Evolutionary conservation across 2,888 invertebrate genomes (phyloP), one percentile per base, ranked within the genome.

Genomic region (Laothoe populi): DNA sequence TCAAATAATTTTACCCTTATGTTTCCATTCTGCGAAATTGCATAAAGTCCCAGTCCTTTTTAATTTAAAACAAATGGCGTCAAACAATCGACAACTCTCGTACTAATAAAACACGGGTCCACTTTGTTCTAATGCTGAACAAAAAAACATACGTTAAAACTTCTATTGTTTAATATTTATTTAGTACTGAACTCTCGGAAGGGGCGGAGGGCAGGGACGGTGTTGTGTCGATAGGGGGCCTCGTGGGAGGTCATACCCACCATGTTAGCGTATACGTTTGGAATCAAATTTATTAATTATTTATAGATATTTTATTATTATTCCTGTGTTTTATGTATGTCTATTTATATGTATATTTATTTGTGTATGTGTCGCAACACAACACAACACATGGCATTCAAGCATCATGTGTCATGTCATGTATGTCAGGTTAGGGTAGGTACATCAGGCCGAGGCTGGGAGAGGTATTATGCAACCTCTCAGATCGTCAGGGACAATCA

Each of bases 101-200:
- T 40, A 60, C 45, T 57, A 46, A 58, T 57, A 63, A 59, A 35
- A 42, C 42, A 26, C 10, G 40, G 24, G 24, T 23, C 26, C 42
- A 40, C 21, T 49, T 61, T 48, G 58, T 63, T 66, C 66, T 68
- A 68, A 68, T 64, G 61, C 61, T 62, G 68, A 70, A 73, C 67
- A 66, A 71, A 66, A 67, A 68, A 68, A 60, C 63, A 59, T 16
- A 53, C 64, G 63, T 64, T 69, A 65, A 66, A 71, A 71, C 65
- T 73, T 70, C 68, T 70, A 70, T 73, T 73, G 74, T 75, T 70
- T 69, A 63, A 67, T 74, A 73, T 75, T 73, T 75, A 74, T 74
- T 70, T 71, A 66, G 62, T 64, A 66, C 45, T 62, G 65, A 62
- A 61, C 58, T 53, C 60, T 67, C 26, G 49, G 31, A 49, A 53